A percentile compares a stretch with the other conserved stretches of the same genome.
phyloP scores from a whole-genome alignment of 1,140 invertebrate genomes.

The Bombus turneri region DNA sequence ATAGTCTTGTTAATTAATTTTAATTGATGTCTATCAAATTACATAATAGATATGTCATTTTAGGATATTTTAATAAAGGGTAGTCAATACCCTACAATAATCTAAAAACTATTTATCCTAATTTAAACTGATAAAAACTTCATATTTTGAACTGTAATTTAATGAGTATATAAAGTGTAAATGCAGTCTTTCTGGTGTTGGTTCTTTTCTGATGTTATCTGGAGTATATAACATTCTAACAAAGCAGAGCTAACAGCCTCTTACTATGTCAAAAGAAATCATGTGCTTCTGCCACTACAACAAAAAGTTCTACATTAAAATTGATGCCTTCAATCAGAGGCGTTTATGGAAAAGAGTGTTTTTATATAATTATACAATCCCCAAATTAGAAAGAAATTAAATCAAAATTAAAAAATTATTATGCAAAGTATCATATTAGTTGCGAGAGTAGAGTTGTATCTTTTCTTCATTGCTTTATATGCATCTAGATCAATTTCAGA shows the following conservation, averaged over 20 bases:
- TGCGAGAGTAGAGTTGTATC: slow-evolving; percentile 54
- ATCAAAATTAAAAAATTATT: slow-evolving; percentile 50
- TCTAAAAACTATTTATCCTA: slow-evolving; percentile 69
- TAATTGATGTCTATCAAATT: slow-evolving; percentile 55
- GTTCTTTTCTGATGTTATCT: slow-evolving; percentile 76
- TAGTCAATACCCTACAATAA: slow-evolving; percentile 52
- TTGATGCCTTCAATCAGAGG: slow-evolving; percentile 46
- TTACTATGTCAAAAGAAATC: slow-evolving; percentile 64
- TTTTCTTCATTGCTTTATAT: slow-evolving; percentile 50
- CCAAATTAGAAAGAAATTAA: slow-evolving; percentile 26
- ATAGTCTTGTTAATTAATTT: slow-evolving; percentile 19
- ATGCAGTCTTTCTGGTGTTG: slow-evolving; percentile 79
- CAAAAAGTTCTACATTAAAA: slow-evolving; percentile 57
- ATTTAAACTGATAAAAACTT: slow-evolving; percentile 65
- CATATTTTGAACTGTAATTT: slow-evolving; percentile 56
- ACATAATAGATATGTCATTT: slow-evolving; percentile 49
- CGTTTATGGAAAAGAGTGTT: slow-evolving; percentile 54
- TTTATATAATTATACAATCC: slow-evolving; percentile 60
- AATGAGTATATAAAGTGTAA: slow-evolving; percentile 62
- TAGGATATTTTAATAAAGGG: slow-evolving; percentile 54
- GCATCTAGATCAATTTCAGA: slow-evolving; percentile 59
- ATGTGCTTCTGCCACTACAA: slow-evolving; percentile 63
- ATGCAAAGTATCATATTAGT: slow-evolving; percentile 21
- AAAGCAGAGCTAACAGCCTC: slow-evolving; percentile 72
- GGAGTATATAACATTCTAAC: slow-evolving; percentile 76